Evolutionary conservation across 1,140 invertebrate genomes (phyloP).

Genomic region (Oreohelix idahoensis): DNA sequence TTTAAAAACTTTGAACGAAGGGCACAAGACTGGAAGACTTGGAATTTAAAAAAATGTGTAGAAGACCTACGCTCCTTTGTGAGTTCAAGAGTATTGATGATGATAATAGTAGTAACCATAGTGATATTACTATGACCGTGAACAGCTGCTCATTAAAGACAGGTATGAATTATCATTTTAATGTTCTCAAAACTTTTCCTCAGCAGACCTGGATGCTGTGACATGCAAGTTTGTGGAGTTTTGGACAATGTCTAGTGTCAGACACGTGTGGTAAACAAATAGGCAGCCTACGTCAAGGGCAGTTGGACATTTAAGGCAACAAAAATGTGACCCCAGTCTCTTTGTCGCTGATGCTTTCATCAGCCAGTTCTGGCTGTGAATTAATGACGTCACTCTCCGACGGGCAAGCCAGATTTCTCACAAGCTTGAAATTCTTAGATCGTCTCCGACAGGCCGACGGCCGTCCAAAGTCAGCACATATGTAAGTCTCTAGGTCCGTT

Average conservation of each 20-base stretch:
- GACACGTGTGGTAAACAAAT: background rate
- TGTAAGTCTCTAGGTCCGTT: background rate
- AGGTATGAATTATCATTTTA: too few relatives aligned
- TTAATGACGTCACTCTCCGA: background rate
- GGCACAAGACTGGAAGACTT: too few relatives aligned
- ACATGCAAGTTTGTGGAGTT: too few relatives aligned
- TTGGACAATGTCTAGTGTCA: background rate
- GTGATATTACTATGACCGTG: too few relatives aligned
- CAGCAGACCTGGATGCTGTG: too few relatives aligned
- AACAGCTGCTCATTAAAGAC: too few relatives aligned
- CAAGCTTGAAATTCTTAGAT: background rate
- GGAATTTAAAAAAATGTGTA: too few relatives aligned
- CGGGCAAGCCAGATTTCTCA: background rate
- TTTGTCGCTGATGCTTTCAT: background rate
- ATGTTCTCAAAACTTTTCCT: too few relatives aligned
- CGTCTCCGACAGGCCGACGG: background rate
- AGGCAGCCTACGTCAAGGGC: background rate
- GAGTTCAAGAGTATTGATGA: too few relatives aligned
- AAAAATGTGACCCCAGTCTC: background rate
- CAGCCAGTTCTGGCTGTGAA: background rate
- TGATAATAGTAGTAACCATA: too few relatives aligned
- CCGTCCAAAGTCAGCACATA: background rate
- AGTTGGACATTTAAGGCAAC: background rate
- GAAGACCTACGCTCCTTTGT: too few relatives aligned
- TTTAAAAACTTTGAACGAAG: too few relatives aligned